Percentiles rank a stretch among this genome's conserved stretches.
These are phyloP conservation scores for Cuniculus paca DNA, from an alignment of 2,797 vertebrate genomes.

Conservation along the genomic window DNA sequence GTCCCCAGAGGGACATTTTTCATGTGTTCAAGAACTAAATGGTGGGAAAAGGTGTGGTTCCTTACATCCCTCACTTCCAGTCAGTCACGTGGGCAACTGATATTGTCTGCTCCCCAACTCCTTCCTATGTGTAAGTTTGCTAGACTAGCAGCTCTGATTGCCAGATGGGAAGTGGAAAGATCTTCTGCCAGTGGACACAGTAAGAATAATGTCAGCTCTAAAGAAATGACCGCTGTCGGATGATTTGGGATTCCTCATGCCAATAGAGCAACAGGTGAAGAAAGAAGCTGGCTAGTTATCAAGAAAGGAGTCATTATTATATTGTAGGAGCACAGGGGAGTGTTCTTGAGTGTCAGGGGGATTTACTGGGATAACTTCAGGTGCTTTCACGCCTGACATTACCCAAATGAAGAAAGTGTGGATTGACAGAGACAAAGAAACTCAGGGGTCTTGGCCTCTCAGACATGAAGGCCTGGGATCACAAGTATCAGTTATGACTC, in stretches of 20 bases:
- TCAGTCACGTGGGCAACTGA: not conserved
- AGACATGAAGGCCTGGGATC: not conserved
- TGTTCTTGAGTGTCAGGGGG: not conserved
- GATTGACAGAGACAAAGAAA: not conserved
- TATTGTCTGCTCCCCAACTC: not conserved
- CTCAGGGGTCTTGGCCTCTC: not conserved
- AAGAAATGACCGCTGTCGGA: not conserved
- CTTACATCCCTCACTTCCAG: not conserved
- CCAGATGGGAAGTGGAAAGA: not conserved
- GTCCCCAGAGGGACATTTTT: not conserved
- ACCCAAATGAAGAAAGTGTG: not conserved
- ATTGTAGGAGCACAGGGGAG: too few species aligned
- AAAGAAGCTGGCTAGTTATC: not conserved
- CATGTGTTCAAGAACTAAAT: not conserved
- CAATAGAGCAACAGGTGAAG: not conserved
- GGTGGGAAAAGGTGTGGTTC: not conserved
- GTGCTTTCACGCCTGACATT: not conserved
- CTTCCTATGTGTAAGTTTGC: not conserved
- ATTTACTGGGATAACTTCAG: not conserved
- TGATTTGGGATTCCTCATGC: not conserved
- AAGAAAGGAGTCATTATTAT: not conserved
- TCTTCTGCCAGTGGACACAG: not conserved
- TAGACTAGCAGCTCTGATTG: not conserved
- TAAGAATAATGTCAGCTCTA: not conserved
- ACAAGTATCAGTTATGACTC: not conserved